Evolutionary conservation across 2,797 vertebrate species (phyloP).

Genomic region (Danio kyathit): DNA sequence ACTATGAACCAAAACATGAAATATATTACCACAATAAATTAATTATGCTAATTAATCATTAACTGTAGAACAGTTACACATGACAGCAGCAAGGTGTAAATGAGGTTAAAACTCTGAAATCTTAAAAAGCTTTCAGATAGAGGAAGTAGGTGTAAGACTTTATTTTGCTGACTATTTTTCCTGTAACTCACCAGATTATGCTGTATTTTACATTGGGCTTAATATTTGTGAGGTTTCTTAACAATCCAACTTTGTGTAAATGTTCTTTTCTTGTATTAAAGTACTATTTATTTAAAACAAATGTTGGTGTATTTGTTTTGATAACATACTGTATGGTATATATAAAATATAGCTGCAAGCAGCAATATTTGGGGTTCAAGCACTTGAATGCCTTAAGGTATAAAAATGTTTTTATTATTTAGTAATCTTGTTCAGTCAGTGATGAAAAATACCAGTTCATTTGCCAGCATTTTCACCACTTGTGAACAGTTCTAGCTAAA

Average conservation of each 20-base stretch:
- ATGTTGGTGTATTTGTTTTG: neutral
- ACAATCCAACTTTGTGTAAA: neutral
- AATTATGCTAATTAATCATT: neutral
- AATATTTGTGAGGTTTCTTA: neutral
- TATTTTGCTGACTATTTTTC: neutral
- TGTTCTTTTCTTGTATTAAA: neutral
- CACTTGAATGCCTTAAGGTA: too few relatives aligned
- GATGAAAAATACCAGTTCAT: too few relatives aligned
- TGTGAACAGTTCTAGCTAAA: too few relatives aligned
- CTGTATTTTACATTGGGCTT: neutral
- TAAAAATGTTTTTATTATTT: too few relatives aligned
- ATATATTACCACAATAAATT: neutral
- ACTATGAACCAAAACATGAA: neutral
- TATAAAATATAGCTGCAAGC: too few relatives aligned
- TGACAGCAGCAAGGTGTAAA: neutral
- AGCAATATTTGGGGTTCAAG: too few relatives aligned
- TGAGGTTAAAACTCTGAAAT: neutral
- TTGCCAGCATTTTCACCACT: too few relatives aligned
- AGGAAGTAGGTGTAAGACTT: neutral
- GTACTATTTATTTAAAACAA: constrained; percentile 27
- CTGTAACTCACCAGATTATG: neutral
- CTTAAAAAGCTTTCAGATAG: neutral
- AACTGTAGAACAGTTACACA: neutral
- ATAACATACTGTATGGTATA: neutral
- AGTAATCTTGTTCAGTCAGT: too few relatives aligned